A percentile compares a stretch with the other conserved stretches of the same genome.
phyloP scores from a whole-genome alignment of 23 tunicate genomes.

The Clavelina lepadiformis region DNA sequence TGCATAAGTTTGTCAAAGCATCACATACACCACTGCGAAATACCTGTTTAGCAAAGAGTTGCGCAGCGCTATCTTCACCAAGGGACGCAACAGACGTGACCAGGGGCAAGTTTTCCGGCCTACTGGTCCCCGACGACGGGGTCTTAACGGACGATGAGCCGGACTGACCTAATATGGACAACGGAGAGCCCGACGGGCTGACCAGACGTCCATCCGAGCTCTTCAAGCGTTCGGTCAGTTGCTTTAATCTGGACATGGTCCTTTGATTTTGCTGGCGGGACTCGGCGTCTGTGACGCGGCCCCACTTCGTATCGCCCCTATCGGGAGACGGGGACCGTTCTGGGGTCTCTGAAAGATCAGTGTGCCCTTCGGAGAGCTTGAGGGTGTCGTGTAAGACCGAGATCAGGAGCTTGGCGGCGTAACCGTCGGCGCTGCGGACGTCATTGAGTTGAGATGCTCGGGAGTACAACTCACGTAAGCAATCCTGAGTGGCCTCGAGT shows the following conservation, averaged over 20 bases:
- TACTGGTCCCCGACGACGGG: background rate
- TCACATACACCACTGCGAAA: too few relatives aligned
- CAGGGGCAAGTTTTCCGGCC: slow-evolving; percentile 1
- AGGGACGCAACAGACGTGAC: background rate
- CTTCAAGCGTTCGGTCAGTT: slow-evolving; percentile 55
- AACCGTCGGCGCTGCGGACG: background rate
- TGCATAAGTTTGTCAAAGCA: too few relatives aligned
- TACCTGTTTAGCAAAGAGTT: slow-evolving; percentile 49
- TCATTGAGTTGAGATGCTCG: slow-evolving; percentile 19
- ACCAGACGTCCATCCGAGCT: slow-evolving; percentile 17
- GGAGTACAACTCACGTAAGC: slow-evolving; percentile 41
- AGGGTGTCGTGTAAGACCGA: slow-evolving; percentile 28
- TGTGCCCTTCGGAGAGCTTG: slow-evolving; percentile 21
- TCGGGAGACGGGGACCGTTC: slow-evolving; percentile 13
- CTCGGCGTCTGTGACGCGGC: slow-evolving; percentile 18
- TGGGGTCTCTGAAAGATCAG: background rate
- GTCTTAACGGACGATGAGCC: background rate
- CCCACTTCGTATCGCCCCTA: background rate
- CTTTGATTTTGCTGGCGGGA: slow-evolving; percentile 26
- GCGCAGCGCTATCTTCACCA: slow-evolving; percentile 25
- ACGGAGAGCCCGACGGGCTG: slow-evolving; percentile 15
- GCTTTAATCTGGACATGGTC: slow-evolving; percentile 32
- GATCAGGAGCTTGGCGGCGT: slow-evolving; percentile 17
- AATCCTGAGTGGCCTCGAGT: slow-evolving; percentile 20
- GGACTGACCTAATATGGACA: background rate